Base-by-base conservation (phyloP, 2,888 invertebrate species). In the Chirona hameri region DNA sequence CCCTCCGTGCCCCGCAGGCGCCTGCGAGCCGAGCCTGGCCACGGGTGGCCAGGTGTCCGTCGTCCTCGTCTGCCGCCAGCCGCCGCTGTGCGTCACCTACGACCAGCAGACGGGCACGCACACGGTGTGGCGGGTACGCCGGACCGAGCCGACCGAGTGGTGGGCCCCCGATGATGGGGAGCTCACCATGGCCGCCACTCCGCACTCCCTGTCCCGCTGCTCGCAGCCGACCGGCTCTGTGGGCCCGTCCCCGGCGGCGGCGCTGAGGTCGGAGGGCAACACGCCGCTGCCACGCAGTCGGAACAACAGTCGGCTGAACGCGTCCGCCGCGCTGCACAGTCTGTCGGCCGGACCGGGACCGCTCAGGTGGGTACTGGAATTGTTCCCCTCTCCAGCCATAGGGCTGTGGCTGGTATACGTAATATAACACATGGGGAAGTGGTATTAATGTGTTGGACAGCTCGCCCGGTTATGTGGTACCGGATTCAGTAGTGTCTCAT, bases 41-140 rank as follows among this genome's bases (percentile, higher is more conserved):
- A 65, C 81, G 81, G 60, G 81, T 83, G 27, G 83, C 48, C 88
- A 88, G 83, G 89, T 91, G 82, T 91, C 92, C 87, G 92, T 97
- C 14, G 92, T 97, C 81, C 96, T 92, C 87, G 93, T 95, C 0
- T 92, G 91, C 86, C 91, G 91, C 39, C 90, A 92, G 83, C 95
- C 95, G 0, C 95, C 96, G 85, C 90, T 98, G 81, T 92, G 95
- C 84, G 89, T 98, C 84, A 88, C 95, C 0, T 97, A 94, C 86
- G 95, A 96, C 87, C 91, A 91, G 84, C 92, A 92, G 87, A 90
- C 92, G 60, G 93, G 92, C 9, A 91, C 92, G 76, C 97, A 97
- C 89, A 94, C 94, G 18, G 91, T 96, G 4, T 96, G 95, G 90
- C 92, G 91, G 85, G 90, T 97, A 55, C 90, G 97, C 7, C 93